Conservation (phyloP, 2,797 vertebrate species). For the Brachyalestes nurse region DNA sequence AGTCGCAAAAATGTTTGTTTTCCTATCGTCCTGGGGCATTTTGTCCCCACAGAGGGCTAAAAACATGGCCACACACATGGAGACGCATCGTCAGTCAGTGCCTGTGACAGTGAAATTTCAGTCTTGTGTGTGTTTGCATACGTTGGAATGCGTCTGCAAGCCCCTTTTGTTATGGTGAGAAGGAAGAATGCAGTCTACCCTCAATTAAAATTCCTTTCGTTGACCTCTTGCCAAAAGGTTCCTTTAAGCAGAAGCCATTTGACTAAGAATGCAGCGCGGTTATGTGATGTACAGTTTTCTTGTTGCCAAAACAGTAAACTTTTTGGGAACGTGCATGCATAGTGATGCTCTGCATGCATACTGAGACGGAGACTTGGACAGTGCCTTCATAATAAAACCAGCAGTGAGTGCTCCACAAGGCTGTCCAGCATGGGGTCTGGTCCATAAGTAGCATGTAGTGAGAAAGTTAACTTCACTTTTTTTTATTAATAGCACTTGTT, state of each 20-base stretch:
- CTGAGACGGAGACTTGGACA: background rate
- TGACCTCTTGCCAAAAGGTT: constrained; percentile 62
- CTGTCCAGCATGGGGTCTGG: too few species aligned
- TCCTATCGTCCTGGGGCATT: too few species aligned
- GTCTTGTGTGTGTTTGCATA: constrained; percentile 57
- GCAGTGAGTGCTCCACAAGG: too few species aligned
- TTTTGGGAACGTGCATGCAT: constrained; percentile 5
- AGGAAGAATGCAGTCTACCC: constrained; percentile 58
- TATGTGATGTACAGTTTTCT: constrained; percentile 52
- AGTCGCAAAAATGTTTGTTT: background rate
- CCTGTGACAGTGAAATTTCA: constrained; percentile 54
- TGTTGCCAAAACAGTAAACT: constrained; percentile 16
- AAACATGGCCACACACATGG: background rate
- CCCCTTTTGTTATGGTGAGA: constrained; percentile 64
- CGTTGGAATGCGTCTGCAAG: constrained; percentile 58
- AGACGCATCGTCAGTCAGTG: constrained; percentile 32
- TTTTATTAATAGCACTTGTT: too few species aligned
- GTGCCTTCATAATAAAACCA: too few species aligned
- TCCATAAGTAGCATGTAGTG: background rate
- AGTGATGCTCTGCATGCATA: background rate
- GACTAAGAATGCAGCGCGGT: constrained; percentile 56
- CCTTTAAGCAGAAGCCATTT: constrained; percentile 55
- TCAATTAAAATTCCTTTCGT: constrained; percentile 64
- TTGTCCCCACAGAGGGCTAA: background rate
- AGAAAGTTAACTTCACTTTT: background rate